These are phyloP conservation scores for Nemotelus nigrinus DNA, from an alignment of 2,888 invertebrate genomes.

Conservation along the genomic window DNA sequence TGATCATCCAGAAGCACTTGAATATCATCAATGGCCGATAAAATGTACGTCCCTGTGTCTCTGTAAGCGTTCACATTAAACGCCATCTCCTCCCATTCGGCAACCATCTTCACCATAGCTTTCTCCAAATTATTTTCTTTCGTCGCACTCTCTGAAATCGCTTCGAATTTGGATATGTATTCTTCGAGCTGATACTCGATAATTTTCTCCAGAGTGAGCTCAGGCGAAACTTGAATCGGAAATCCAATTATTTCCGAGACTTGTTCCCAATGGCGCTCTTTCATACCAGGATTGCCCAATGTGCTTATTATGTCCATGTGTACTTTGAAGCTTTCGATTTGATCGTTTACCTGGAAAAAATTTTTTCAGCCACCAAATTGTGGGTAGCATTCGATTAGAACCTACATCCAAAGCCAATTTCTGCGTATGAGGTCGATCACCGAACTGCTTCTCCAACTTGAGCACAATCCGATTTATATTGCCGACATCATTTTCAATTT, in stretches of 20 bases:
- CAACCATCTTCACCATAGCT: slow-evolving; percentile 87
- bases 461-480: slow-evolving; percentile 73
- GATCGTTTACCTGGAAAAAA: slow-evolving; percentile 59
- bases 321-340: slow-evolving; percentile 88
- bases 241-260: slow-evolving; percentile 95
- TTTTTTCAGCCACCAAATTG: background rate
- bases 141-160: slow-evolving; percentile 93
- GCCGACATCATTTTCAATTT: slow-evolving; percentile 74
- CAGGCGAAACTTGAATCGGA: slow-evolving; percentile 85
- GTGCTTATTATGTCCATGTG: slow-evolving; percentile 92
- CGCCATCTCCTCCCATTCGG: slow-evolving; percentile 86
- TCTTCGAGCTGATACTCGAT: slow-evolving; percentile 91
- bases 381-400: background rate
- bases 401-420: slow-evolving; percentile 73
- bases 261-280: slow-evolving; percentile 91
- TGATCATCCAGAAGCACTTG: slow-evolving; percentile 94
- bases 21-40: slow-evolving; percentile 92
- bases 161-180: slow-evolving; percentile 88
- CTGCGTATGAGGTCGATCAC: slow-evolving; percentile 77
- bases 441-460: slow-evolving; percentile 88
- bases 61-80: slow-evolving; percentile 81
- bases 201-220: slow-evolving; percentile 84
- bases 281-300: slow-evolving; percentile 94
- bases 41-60: slow-evolving; percentile 89
- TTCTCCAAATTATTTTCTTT: slow-evolving; percentile 95